phyloP scores from a whole-genome alignment of 2,113 vertebrate species.

The Lepus americanus region DNA sequence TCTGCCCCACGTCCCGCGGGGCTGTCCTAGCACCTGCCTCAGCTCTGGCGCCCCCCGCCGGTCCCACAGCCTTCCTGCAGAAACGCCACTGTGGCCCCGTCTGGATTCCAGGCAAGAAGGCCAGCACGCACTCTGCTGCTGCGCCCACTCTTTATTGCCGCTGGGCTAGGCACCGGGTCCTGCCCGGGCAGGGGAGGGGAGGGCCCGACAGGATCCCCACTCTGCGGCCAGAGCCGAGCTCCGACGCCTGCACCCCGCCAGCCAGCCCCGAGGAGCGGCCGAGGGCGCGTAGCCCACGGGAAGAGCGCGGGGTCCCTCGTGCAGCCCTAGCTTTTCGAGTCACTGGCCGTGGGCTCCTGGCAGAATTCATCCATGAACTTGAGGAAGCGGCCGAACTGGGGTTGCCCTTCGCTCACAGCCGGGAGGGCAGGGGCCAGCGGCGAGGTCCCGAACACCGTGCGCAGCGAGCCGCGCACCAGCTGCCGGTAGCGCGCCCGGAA shows the following conservation, averaged over 20 bases:
- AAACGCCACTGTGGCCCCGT: neutral
- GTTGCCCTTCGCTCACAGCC: neutral
- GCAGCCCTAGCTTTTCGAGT: constrained; percentile 62
- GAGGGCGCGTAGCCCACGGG: neutral
- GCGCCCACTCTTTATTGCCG: constrained; percentile 77
- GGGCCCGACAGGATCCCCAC: neutral
- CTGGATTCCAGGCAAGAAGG: constrained; percentile 8
- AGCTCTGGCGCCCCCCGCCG: neutral
- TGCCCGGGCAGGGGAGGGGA: neutral
- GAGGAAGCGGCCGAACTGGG: constrained; percentile 71
- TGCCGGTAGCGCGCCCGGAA: constrained; percentile 75
- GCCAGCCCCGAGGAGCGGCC: neutral
- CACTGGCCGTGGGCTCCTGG: constrained; percentile 57
- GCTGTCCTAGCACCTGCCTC: neutral
- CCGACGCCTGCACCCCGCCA: neutral
- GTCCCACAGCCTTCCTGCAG: neutral
- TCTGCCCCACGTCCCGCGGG: neutral
- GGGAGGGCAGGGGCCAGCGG: neutral
- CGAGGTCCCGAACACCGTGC: neutral
- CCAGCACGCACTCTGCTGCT: neutral
- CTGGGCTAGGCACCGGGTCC: constrained; percentile 38
- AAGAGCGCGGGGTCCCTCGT: neutral
- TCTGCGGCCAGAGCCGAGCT: neutral
- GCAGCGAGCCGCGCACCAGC: neutral
- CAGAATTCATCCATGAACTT: constrained; percentile 80